Conservation (phyloP, 2,888 invertebrate species). For the Heliconius ethilla region DNA sequence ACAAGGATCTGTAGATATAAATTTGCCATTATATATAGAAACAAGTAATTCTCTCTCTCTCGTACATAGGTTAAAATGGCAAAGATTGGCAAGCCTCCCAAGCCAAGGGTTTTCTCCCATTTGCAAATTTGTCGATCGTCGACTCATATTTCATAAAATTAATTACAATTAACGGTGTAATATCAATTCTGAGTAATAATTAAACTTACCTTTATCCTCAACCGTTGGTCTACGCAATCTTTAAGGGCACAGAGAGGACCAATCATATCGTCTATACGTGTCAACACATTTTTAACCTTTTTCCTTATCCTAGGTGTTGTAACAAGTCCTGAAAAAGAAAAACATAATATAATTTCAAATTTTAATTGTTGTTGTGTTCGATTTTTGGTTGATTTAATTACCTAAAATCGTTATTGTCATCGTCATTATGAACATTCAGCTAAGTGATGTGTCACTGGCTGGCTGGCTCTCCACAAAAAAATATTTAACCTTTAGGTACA, state of each 20-base stretch:
- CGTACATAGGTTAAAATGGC: neutral
- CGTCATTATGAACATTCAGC: no score
- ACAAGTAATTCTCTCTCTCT: neutral
- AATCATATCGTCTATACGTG: conserved; percentile 74
- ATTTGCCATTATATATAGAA: no score
- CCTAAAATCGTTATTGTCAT: no score
- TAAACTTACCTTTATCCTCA: conserved; percentile 84
- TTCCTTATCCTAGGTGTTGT: conserved; percentile 48
- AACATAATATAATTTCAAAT: neutral
- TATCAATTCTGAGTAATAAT: neutral
- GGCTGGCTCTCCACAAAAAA: no score
- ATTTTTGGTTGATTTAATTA: no score
- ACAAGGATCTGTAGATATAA: neutral
- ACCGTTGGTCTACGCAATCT: conserved; percentile 82
- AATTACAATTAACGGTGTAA: neutral
- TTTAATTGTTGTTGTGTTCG: neutral
- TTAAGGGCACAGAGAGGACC: conserved; percentile 85
- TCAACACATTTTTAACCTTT: conserved; percentile 61
- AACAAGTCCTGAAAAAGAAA: conserved; percentile 52
- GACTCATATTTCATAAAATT: neutral
- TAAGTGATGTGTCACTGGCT: no score
- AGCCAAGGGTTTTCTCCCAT: neutral
- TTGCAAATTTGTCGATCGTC: neutral
- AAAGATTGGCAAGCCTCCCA: neutral
- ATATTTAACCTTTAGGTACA: no score